Conservation (phyloP, 2,113 vertebrate genomes). For the Pycnonotus jocosus region DNA sequence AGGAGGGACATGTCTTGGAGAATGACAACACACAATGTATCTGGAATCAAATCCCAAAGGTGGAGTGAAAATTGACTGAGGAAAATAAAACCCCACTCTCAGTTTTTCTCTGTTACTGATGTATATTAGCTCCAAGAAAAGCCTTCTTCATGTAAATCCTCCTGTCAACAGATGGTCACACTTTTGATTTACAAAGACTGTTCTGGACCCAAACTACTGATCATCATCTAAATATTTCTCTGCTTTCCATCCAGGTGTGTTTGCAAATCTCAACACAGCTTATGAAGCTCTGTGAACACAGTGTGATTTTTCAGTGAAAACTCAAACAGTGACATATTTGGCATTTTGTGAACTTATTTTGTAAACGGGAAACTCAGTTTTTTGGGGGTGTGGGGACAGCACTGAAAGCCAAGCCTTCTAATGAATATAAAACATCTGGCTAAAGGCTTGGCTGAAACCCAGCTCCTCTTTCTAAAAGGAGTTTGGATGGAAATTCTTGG, state of each 20-base stretch:
- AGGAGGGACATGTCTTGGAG: neutral
- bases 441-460: neutral
- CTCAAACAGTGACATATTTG: neutral
- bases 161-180: neutral
- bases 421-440: neutral
- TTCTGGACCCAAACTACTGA: neutral
- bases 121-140: neutral
- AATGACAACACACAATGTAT: neutral
- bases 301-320: neutral
- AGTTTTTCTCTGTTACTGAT: neutral
- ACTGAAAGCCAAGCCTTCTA: neutral
- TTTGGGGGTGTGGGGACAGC: rapidly evolving
- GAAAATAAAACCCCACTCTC: neutral
- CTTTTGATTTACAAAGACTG: neutral
- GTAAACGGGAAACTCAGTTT: neutral
- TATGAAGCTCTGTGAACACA: neutral
- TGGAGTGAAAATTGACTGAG: neutral
- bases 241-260: neutral
- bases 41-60: neutral
- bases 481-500: neutral
- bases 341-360: neutral
- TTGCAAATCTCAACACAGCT: neutral
- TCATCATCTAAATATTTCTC: neutral
- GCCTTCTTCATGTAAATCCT: neutral
- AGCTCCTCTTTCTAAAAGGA: neutral